These are phyloP conservation scores for Sitobion miscanthi DNA, from an alignment of 1,140 invertebrate species.

Conservation along the genomic window DNA sequence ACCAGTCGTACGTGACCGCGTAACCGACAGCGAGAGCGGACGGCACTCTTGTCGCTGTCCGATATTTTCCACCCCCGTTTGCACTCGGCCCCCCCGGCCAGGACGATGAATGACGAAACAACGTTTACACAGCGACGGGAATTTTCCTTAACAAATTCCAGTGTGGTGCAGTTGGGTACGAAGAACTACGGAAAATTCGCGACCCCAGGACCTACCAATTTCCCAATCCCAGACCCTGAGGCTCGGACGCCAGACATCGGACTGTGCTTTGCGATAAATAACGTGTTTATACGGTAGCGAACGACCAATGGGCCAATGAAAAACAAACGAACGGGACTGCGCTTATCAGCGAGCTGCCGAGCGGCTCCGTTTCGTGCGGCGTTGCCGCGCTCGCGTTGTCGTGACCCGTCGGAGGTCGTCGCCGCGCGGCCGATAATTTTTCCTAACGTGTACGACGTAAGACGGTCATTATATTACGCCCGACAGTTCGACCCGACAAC, in stretches of 20 bases:
- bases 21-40: neutral
- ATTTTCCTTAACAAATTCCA: neutral
- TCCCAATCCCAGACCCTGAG: too few relatives aligned
- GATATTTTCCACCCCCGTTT: neutral
- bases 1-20: neutral
- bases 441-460: neutral
- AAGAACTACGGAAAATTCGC: too few relatives aligned
- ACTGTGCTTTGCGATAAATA: neutral
- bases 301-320: neutral
- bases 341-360: neutral
- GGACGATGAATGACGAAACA: neutral
- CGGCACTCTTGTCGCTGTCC: too few relatives aligned
- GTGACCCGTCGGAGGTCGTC: neutral
- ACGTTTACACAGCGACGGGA: neutral
- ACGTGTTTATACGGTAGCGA: neutral
- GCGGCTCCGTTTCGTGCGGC: neutral
- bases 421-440: neutral
- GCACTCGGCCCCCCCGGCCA: neutral
- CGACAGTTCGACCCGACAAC: neutral
- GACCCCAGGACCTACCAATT: too few relatives aligned
- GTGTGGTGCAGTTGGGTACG: too few relatives aligned
- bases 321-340: neutral
- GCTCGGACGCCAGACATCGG: neutral
- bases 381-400: neutral
- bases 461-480: neutral